Percentiles rank a stretch among this genome's conserved stretches.
These are phyloP conservation scores for Pachycephus smyrnensis DNA, from an alignment of 2,888 invertebrate genomes.

Conservation along the genomic window DNA sequence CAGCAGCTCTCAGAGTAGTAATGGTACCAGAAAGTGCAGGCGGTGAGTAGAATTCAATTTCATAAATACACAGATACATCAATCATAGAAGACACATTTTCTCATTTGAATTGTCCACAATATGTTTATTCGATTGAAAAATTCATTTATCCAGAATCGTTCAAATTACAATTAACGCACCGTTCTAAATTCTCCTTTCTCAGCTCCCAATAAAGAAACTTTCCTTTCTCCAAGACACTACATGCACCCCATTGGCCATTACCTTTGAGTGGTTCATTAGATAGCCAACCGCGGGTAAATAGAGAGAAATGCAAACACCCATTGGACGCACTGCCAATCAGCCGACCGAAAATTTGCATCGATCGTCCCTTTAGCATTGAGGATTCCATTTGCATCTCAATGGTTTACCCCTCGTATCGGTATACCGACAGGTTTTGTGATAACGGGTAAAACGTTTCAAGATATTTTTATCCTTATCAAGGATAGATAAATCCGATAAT, in stretches of 20 bases:
- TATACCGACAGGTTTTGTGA: not conserved
- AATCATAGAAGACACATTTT: not conserved
- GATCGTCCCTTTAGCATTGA: not conserved
- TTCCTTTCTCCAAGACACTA: not conserved
- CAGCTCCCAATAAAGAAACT: not conserved
- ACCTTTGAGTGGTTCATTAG: not conserved
- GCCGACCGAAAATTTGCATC: not conserved
- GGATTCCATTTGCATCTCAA: not conserved
- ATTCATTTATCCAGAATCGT: not conserved
- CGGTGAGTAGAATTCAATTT: slow-evolving; percentile 55
- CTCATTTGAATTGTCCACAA: not conserved
- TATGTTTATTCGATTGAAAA: not conserved
- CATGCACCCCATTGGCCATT: not conserved
- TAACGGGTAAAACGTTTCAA: not conserved
- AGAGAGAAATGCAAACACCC: not conserved
- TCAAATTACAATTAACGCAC: not conserved
- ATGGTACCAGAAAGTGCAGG: slow-evolving; percentile 68
- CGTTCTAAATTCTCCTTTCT: not conserved
- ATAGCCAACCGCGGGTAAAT: not conserved
- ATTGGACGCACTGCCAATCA: not conserved
- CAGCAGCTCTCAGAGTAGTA: slow-evolving; percentile 72
- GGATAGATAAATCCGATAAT: not conserved
- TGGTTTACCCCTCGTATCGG: not conserved
- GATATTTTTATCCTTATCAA: not conserved
- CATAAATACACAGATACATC: not conserved